Base-by-base conservation (phyloP, 37 sponge, comb jelly and placozoan genomes). In the Chondrilla cf. caribensis region DNA sequence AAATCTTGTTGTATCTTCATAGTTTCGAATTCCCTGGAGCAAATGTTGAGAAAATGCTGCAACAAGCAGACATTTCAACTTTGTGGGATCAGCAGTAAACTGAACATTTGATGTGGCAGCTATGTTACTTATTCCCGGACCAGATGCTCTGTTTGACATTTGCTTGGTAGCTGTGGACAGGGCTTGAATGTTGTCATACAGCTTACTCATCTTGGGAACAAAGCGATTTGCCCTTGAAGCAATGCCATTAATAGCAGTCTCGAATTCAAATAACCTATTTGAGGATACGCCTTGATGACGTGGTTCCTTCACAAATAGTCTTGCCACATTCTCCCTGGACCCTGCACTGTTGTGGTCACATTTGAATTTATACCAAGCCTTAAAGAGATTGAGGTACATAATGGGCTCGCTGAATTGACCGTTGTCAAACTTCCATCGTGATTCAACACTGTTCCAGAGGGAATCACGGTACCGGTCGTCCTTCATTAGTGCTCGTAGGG, bases 381-480 rank as follows among this genome's bases (percentile, higher is more conserved):
- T 35, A 38, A 92, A 92, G 64, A 92, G 26, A 28, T 83, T 80
- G 36, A 82, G 79, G 18, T 87, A 70, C 78, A 80, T 62, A 22
- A 86, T 44, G 4, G 84, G 70, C 21, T 92, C 93, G 42, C 93
- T 89, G 81, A 75, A 92, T 17, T 58, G 51, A 0, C 79, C 84
- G 0, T 43, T 32, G 42, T 92, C 93, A 81, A 54, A 86, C 22
- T 36, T n/a, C 17, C 51, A 81, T 7, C 90, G 62, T 31, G 78
- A 29, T 5, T 79, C 58, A 15, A 41, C 51, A 60, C 87, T 86
- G 18, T 44, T 35, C 64, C 33, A 31, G 37, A 92, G 68, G 5
- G 58, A 37, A 14, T 60, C 26, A 22, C 43, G 38, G 42, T 79
- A 92, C 29, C 28, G 38, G 0, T 25, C 57, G 0, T 83, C 82